Conservation (phyloP, 2,113 vertebrate genomes). For the Macrotis lagotis region DNA sequence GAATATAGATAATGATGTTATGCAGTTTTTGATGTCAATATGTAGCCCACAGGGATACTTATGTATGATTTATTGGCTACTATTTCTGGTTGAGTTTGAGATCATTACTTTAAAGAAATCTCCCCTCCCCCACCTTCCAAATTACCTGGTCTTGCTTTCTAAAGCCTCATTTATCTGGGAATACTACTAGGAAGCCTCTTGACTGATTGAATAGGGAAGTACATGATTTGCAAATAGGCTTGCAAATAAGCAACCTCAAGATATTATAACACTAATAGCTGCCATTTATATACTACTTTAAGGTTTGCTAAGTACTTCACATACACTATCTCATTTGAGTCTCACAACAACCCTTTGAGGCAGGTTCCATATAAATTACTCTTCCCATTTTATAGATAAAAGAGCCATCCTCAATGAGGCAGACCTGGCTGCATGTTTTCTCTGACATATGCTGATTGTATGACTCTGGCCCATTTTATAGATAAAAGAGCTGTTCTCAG, state of each 20-base stretch:
- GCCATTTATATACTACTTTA: background rate
- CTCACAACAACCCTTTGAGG: background rate
- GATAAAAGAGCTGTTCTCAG: too few species aligned
- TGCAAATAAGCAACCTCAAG: background rate
- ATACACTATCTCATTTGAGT: background rate
- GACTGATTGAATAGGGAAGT: background rate
- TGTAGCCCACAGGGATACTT: background rate
- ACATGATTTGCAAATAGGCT: background rate
- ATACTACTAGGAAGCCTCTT: background rate
- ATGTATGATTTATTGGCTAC: background rate
- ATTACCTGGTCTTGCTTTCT: background rate
- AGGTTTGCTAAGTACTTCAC: background rate
- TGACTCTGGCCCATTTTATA: too few species aligned
- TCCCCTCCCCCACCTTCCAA: too few species aligned
- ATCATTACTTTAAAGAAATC: background rate
- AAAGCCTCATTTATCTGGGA: background rate
- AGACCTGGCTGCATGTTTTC: background rate
- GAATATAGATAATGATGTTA: background rate
- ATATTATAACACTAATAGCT: background rate
- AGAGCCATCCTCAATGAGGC: background rate
- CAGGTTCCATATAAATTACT: background rate
- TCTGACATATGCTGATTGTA: background rate
- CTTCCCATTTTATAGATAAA: background rate
- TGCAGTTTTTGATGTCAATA: background rate
- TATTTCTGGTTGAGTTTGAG: background rate